Conservation (phyloP, 1,140 invertebrate genomes). For the Gonatopus flavifemur region DNA sequence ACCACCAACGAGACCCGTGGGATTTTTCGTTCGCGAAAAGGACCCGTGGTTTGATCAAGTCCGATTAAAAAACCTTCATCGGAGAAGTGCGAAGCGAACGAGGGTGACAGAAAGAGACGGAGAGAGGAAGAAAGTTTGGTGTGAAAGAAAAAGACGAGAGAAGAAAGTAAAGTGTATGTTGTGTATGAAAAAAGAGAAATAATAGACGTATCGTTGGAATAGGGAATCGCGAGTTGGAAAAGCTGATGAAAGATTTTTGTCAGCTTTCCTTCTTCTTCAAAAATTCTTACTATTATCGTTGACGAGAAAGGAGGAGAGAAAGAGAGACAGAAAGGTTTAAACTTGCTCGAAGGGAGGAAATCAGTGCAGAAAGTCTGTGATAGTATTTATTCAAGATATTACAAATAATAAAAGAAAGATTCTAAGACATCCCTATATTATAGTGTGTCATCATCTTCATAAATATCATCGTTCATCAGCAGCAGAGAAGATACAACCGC, state of each 20-base stretch:
- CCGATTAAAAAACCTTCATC: conserved; percentile 30
- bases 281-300: no score
- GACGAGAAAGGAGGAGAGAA: background rate
- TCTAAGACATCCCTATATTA: background rate
- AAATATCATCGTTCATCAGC: no score
- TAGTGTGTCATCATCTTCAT: no score
- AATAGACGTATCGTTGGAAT: no score
- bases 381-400: conserved; percentile 53
- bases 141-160: no score
- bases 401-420: conserved; percentile 7
- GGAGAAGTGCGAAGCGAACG: conserved; percentile 7
- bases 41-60: conserved; percentile 22
- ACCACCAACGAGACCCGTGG: conserved; percentile 26
- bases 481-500: conserved; percentile 3
- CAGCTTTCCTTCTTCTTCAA: background rate
- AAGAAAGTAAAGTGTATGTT: no score
- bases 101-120: background rate
- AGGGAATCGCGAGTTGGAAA: no score
- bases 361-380: conserved; percentile 50
- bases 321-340: conserved; percentile 11
- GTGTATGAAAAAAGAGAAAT: no score
- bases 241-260: background rate
- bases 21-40: conserved; percentile 30
- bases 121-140: background rate
- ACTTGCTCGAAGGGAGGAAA: no score